Evolutionary conservation across 1,140 invertebrate genomes (phyloP).

Genomic region (Drosophila pallidifrons): DNA sequence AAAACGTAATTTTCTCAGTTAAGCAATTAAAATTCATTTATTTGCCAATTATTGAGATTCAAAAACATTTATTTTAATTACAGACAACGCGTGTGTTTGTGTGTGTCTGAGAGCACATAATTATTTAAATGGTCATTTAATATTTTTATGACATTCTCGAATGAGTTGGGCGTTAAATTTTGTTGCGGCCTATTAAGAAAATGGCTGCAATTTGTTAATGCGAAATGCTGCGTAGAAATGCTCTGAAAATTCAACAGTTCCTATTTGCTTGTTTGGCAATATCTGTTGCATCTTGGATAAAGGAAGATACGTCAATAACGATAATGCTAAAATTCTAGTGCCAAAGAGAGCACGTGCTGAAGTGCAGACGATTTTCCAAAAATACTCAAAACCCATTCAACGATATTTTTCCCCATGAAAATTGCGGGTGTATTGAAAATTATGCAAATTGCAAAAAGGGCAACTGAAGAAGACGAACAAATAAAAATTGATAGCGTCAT

Average conservation of each 20-base stretch:
- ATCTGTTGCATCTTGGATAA: too few relatives aligned
- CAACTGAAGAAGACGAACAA: constrained; percentile 21
- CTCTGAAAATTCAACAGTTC: too few relatives aligned
- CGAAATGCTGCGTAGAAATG: neutral
- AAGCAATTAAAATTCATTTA: constrained; percentile 81
- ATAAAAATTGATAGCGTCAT: constrained; percentile 44
- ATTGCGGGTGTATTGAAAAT: constrained; percentile 72
- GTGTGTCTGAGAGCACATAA: constrained; percentile 3
- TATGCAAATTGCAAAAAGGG: constrained; percentile 65
- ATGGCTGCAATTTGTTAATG: constrained; percentile 39
- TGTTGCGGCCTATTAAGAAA: constrained; percentile 54
- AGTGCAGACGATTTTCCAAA: constrained; percentile 9
- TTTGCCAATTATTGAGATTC: constrained; percentile 79
- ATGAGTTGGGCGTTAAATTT: constrained; percentile 33
- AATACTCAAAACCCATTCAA: constrained; percentile 10
- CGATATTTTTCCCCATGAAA: constrained; percentile 46
- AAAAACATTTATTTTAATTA: constrained; percentile 81
- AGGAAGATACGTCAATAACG: constrained; percentile 23
- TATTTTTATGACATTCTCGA: constrained; percentile 63
- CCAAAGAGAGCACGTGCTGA: constrained; percentile 22
- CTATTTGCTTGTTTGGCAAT: too few relatives aligned
- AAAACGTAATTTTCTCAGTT: constrained; percentile 37
- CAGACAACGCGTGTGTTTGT: constrained; percentile 20
- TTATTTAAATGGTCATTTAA: constrained; percentile 65
- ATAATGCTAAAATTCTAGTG: constrained; percentile 43